Evolutionary conservation across 2,888 invertebrate genomes (phyloP).

Genomic region (Latrodectus elegans): DNA sequence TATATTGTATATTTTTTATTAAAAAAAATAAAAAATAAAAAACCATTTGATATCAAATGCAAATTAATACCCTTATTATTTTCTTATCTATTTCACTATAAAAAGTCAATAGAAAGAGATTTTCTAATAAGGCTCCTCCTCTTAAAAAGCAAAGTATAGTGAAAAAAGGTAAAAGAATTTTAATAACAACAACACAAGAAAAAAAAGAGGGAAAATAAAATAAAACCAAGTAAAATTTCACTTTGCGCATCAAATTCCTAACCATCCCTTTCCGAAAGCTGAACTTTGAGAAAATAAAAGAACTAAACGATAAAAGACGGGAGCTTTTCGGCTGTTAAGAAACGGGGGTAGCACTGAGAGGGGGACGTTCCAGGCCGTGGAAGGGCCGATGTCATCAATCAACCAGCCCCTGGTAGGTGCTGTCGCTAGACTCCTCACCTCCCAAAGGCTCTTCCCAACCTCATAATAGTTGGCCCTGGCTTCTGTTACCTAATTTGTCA

Average conservation of each 20-base stretch:
- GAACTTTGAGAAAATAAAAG: conserved; percentile 9
- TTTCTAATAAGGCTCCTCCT: too few relatives aligned
- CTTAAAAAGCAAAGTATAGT: neutral
- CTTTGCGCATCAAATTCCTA: conserved; percentile 59
- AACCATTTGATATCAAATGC: too few relatives aligned
- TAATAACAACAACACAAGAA: neutral
- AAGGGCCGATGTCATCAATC: conserved; percentile 56
- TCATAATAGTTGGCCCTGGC: conserved; percentile 56
- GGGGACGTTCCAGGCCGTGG: conserved; percentile 10
- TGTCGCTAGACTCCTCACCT: conserved; percentile 43
- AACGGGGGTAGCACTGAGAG: neutral
- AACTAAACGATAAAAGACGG: conserved; percentile 18
- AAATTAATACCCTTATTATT: too few relatives aligned
- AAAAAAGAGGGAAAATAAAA: conserved; percentile 3
- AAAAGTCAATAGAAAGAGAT: too few relatives aligned
- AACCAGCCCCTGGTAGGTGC: conserved; percentile 37
- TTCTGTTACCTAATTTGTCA: conserved; percentile 67
- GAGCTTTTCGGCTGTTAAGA: neutral
- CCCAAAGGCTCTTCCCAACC: conserved; percentile 41
- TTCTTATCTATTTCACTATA: too few relatives aligned
- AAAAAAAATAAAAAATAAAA: too few relatives aligned
- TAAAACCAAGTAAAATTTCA: conserved; percentile 18
- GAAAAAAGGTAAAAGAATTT: neutral
- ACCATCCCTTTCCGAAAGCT: conserved; percentile 12
- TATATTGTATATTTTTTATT: too few relatives aligned